A percentile compares a stretch with the other conserved stretches of the same genome.
phyloP scores from a whole-genome alignment of 2,797 vertebrate genomes.

The Chromis chromis region DNA sequence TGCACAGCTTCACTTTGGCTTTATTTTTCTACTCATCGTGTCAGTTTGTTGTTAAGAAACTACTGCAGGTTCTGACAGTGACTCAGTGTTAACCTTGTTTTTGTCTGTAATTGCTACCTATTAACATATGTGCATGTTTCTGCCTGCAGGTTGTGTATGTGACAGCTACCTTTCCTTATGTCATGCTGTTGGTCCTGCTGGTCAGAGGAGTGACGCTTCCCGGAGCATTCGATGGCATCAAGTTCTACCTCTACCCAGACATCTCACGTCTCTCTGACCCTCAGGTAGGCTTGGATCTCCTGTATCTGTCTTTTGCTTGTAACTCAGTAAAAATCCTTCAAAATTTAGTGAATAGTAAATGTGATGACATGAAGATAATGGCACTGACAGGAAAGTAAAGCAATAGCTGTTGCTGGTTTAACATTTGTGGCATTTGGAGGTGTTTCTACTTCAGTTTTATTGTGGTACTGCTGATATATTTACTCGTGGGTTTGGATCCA shows the following conservation, averaged over 20 bases:
- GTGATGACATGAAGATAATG: not conserved
- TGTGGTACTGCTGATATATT: not conserved
- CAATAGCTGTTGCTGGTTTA: not conserved
- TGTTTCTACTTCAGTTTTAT: not conserved
- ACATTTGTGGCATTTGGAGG: not conserved
- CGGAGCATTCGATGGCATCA: constrained; percentile 93
- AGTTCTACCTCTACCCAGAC: constrained; percentile 98
- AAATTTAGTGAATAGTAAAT: not conserved
- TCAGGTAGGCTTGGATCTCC: constrained; percentile 87
- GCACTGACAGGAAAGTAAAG: not conserved
- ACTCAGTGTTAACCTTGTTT: not conserved
- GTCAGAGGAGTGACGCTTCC: constrained; percentile 95
- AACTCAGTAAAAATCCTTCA: not conserved
- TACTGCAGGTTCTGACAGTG: constrained; percentile 8
- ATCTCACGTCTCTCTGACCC: constrained; percentile 92
- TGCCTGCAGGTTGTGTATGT: constrained; percentile 93
- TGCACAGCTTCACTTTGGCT: constrained; percentile 2
- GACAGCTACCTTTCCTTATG: constrained; percentile 91
- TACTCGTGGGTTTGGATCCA: not conserved
- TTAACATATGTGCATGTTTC: constrained; percentile 24
- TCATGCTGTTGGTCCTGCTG: constrained; percentile 90
- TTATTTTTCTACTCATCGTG: not conserved
- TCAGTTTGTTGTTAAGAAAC: constrained; percentile 6
- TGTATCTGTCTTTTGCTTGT: not conserved
- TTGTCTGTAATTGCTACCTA: not conserved